Evolutionary conservation across 2,113 vertebrate genomes (phyloP), one percentile per base, ranked within the genome.

Genomic region (Poeciliopsis prolifica): DNA sequence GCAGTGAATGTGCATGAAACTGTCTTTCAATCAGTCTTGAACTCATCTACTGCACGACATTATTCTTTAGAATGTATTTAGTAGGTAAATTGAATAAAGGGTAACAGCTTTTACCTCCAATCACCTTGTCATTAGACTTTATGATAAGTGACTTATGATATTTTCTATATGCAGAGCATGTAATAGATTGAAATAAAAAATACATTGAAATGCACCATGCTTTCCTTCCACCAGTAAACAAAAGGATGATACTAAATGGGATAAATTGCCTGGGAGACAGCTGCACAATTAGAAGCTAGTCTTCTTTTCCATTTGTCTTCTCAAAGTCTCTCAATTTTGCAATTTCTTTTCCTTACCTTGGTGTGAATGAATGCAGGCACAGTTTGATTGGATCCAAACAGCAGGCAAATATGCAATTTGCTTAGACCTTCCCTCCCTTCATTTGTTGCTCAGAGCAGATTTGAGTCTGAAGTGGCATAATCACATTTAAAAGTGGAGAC

Each of bases 231-330:
- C 48, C 77, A 68, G 58, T 68, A 79, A 83, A 85, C 77, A 82
- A 40, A 44, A 14, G 13, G 22, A 75, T 37, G 64, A 58, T 64
- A 76, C 80, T 83, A 65, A 86, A 85, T 85, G 44, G 68, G 83
- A 77, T 83, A 79, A 87, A 84, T 81, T 44, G 75, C 80, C 82
- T 5, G 7, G 68, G 74, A 83, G 70, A 75, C 72, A 74, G 77
- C 67, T 77, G 66, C 30, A 80, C 67, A 86, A 80, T 83, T 75
- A 83, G 58, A 83, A 77, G 79, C 40, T 51, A 74, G 81, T 83
- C 78, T 31, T 68, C 35, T 73, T 83, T 77, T 65, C 77, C 54
- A 22, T 72, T 88, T 79, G 75, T 82, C 78, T 68, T 74, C 58
- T 65, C 62, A 79, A 37, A 70, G 68, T 80, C 61, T 3, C 68